Evolutionary conservation across 2,113 vertebrate genomes (phyloP), one percentile per base, ranked within the genome.

Genomic region (Abramis brama): DNA sequence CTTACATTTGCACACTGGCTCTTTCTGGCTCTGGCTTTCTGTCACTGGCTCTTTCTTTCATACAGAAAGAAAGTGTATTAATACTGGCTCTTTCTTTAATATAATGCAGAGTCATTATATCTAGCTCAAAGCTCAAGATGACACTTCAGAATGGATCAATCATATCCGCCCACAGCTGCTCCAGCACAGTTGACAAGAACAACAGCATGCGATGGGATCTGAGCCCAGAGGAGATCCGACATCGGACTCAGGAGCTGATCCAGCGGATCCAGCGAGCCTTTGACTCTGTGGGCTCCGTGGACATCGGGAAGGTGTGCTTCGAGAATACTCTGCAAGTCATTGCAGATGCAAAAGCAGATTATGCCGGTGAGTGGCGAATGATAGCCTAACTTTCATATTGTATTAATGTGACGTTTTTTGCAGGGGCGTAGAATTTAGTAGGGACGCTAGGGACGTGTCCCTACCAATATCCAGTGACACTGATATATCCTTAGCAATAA

Each of bases 141-240:
- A 97, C 96, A 1, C 93, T 98, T 87, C 95, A 95, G 84, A 92
- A 93, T 55, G 93, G 93, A 75, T 75, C 89, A 6, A 85, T 85
- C 43, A 62, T 89, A 43, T 86, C 91, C 21, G 73, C 91, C 86
- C 93, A 92, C 74, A 88, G 90, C 23, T 81, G 90, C 81, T 95
- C 94, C 84, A 94, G 86, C 77, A 87, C 91, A 15, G 88, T 86
- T 7, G 60, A 79, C 23, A 89, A 89, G 84, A 92, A 6, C 82
- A 96, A 95, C 84, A 60, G 93, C 3, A 92, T 97, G 88, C 94
- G 93, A 84, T 99, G 97, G 98, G 95, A 99, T 89, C 91, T 98
- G 86, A 95, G 94, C 50, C 96, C 97, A 27, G 96, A 96, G 9
- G 94, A 97, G 88, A 98, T 98, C 77, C 93, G 88, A 89, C 87